Evolutionary conservation across 2,113 vertebrate species (phyloP).

Genomic region (Stigmatopora nigra): DNA sequence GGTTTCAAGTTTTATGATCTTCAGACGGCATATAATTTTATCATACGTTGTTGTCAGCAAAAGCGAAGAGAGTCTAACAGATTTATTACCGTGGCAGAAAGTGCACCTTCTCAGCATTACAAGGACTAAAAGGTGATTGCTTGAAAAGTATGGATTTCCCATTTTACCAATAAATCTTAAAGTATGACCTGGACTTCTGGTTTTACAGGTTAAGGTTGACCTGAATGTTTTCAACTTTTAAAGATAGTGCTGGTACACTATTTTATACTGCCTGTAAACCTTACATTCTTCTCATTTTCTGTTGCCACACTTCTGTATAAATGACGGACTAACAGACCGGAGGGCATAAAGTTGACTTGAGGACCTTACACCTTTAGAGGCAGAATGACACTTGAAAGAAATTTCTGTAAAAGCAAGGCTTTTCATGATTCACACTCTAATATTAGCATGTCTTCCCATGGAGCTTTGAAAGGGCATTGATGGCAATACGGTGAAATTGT

Average conservation of each 20-base stretch:
- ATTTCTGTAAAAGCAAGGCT: too few species aligned
- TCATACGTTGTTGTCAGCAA: constrained; percentile 44
- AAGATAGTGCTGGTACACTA: background rate
- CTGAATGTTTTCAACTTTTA: background rate
- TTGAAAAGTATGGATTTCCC: background rate
- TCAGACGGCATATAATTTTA: constrained; percentile 43
- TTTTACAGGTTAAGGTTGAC: background rate
- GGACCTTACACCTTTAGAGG: too few species aligned
- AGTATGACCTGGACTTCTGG: background rate
- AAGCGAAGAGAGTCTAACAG: constrained; percentile 18
- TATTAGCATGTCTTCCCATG: too few species aligned
- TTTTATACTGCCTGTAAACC: background rate
- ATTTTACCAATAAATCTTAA: background rate
- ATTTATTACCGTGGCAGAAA: constrained; percentile 3
- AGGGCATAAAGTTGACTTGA: background rate
- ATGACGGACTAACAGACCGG: background rate
- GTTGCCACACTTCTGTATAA: too few species aligned
- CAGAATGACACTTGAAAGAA: too few species aligned
- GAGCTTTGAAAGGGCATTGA: too few species aligned
- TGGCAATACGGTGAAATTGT: too few species aligned
- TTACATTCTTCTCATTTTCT: too few species aligned
- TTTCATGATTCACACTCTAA: too few species aligned
- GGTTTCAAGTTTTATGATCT: constrained; percentile 41
- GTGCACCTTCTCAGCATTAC: constrained; percentile 1
- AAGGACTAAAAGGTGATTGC: constrained; percentile 1